Evolutionary conservation across 2,888 invertebrate genomes (phyloP), one percentile per base, ranked within the genome.

Genomic region (Hirtodrosophila cameraria): DNA sequence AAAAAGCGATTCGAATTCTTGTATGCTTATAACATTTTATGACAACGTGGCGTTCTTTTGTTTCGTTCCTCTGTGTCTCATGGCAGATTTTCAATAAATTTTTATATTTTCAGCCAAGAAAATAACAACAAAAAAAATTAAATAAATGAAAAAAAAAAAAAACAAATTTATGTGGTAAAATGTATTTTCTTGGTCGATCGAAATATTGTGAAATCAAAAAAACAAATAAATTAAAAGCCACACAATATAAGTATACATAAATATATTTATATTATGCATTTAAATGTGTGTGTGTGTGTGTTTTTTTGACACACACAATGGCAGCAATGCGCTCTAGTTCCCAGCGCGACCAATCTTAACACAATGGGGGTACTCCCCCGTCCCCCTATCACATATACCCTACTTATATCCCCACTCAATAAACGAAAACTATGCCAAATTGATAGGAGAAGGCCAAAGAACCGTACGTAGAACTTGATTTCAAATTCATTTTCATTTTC

Each of bases 171-270:
- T 79, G 73, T 71, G 74, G 70, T 73, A 74, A 75, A 75, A 77
- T 75, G 41, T 75, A 75, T 86, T 75, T 75, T 79, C 76, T 83
- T 61, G 84, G 76, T 77, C 84, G 74, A 81, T 86, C 81, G 86
- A 83, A 81, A 81, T 86, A 86, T 81, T 81, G 86, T 84, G 86
- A 81, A 82, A 86, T 84, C 81, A 77, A 84, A 81, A 86, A 86
- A 83, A 80, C 77, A 80, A 80, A 80, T 80, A 80, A 80, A 80
- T 86, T 80, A 80, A 80, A 79, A 63, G 80, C 63, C 74, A 45
- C 75, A 79, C 79, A 78, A 79, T 80, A 71, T 61, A 69, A 46
- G 48, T 57, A 59, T 54, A 55, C 46, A 63, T 41, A 48, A 41
- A 48, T 39, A 54, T 67, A 49, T 73, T 27, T 59, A 58, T 62